A percentile compares a stretch with the other conserved stretches of the same genome.
Conservation (phyloP, 2,888 invertebrate species). For the Tenthredo scrophulariae region DNA sequence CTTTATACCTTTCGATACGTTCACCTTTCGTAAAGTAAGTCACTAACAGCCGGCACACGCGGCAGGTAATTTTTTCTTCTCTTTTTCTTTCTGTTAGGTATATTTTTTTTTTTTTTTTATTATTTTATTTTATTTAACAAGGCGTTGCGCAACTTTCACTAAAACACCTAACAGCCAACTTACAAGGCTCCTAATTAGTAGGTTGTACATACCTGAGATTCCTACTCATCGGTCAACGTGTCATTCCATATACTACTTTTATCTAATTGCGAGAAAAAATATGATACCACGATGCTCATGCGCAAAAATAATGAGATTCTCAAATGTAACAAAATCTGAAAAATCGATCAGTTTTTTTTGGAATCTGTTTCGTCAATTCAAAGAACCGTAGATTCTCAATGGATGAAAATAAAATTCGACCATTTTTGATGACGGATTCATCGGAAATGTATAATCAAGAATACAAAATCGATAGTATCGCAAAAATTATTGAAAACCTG, state of each 20-base stretch:
- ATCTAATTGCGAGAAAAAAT: neutral
- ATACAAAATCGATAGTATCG: neutral
- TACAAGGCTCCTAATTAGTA: conserved; percentile 13
- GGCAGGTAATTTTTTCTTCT: neutral
- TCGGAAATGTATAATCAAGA: neutral
- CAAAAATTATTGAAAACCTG: neutral
- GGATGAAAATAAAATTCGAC: neutral
- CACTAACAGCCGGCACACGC: conserved; percentile 44
- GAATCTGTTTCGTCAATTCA: too few species aligned
- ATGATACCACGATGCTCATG: too few species aligned
- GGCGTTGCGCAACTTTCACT: conserved; percentile 48
- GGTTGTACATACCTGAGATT: neutral
- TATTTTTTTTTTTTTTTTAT: neutral
- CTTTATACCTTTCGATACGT: conserved; percentile 27
- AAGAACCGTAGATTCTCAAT: neutral
- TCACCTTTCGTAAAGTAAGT: conserved; percentile 47
- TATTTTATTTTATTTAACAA: neutral
- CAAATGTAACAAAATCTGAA: neutral
- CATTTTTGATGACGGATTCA: neutral
- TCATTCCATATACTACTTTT: neutral
- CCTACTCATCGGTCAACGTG: neutral
- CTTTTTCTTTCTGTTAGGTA: neutral
- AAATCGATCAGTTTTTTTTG: neutral
- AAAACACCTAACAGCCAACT: neutral
- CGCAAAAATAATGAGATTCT: neutral